Conservation (phyloP, 2,888 invertebrate species). For the Macrosiphum euphorbiae region DNA sequence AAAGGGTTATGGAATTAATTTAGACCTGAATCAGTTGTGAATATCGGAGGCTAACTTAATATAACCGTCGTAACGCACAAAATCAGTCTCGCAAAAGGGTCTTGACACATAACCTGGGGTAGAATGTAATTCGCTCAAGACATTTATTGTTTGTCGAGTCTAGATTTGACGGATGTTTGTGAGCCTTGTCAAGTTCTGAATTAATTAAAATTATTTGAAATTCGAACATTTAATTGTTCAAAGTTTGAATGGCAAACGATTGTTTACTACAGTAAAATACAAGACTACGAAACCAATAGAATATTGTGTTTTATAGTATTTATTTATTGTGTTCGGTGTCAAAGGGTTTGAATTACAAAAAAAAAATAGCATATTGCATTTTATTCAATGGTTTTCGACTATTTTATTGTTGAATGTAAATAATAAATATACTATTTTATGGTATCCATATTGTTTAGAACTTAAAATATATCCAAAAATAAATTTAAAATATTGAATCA, state of each 20-base stretch:
- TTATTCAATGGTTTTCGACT: neutral
- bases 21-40: neutral
- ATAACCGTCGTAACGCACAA: neutral
- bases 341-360: neutral
- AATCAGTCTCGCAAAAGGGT: neutral
- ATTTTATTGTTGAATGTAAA: neutral
- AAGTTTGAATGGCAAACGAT: neutral
- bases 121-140: neutral
- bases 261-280: neutral
- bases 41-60: neutral
- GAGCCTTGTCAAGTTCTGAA: neutral
- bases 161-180: neutral
- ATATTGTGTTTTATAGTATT: neutral
- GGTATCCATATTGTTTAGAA: neutral
- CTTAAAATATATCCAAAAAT: neutral
- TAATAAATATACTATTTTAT: neutral
- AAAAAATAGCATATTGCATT: neutral
- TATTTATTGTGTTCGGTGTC: neutral
- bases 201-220: constrained; percentile 41
- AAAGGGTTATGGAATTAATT: constrained; percentile 1
- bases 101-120: constrained; percentile 27
- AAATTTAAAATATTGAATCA: neutral
- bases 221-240: constrained; percentile 7
- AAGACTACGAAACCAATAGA: neutral
- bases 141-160: constrained; percentile 28